Percentiles rank a stretch among this genome's conserved stretches.
phyloP scores from a whole-genome alignment of 2,113 vertebrate genomes.

The Craseonycteris thonglongyai region DNA sequence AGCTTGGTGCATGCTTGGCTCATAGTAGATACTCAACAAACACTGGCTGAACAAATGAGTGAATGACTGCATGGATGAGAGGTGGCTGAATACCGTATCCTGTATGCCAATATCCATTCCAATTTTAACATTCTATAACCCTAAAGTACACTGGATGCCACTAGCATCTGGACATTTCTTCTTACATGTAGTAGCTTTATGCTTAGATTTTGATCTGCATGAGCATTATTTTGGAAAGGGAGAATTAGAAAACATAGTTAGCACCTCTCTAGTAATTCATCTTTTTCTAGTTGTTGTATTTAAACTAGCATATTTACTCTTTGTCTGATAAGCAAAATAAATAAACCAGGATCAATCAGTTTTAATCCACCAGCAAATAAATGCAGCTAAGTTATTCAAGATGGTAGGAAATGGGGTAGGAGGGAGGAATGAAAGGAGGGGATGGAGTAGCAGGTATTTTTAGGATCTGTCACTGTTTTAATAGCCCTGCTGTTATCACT shows the following conservation, averaged over 20 bases:
- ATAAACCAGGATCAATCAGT: background rate
- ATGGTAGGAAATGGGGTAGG: background rate
- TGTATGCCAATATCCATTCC: background rate
- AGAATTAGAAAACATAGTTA: background rate
- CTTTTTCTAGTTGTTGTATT: background rate
- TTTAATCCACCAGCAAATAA: background rate
- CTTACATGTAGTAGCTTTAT: background rate
- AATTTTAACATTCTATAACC: background rate
- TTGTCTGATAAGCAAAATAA: background rate
- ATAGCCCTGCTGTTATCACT: slow-evolving; percentile 58
- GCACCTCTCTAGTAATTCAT: background rate
- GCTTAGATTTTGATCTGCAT: background rate
- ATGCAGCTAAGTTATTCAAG: slow-evolving; percentile 25
- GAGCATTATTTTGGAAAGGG: background rate
- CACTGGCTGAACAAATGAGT: background rate
- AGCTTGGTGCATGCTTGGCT: background rate
- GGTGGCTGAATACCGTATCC: background rate
- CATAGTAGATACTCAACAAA: background rate
- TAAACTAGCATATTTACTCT: background rate
- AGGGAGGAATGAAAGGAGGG: background rate
- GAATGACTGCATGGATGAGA: background rate
- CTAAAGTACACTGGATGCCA: background rate
- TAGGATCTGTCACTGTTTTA: slow-evolving; percentile 55
- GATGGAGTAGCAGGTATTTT: slow-evolving; percentile 20
- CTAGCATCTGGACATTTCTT: background rate